A percentile compares a stretch with the other conserved stretches of the same genome.
Conservation (phyloP, 2,113 vertebrate species). For the Oryzias woworae region DNA sequence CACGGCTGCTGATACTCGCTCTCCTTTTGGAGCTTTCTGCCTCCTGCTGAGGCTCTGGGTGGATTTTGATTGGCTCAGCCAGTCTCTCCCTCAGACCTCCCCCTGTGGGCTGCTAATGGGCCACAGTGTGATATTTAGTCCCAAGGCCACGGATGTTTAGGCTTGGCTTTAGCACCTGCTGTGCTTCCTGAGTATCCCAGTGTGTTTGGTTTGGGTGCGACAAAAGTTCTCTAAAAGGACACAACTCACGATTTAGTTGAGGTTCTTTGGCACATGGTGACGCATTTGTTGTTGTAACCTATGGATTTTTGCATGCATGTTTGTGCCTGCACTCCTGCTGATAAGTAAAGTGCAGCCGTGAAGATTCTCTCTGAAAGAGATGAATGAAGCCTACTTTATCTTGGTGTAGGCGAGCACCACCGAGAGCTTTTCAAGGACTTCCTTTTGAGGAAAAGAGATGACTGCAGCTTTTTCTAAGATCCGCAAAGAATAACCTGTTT, state of each 20-base stretch:
- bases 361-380: constrained; percentile 28
- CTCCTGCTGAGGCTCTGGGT: constrained; percentile 53
- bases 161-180: constrained; percentile 46
- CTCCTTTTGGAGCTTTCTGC: constrained; percentile 18
- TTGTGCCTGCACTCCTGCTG: background rate
- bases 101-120: constrained; percentile 64
- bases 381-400: constrained; percentile 40
- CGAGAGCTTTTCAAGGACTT: constrained; percentile 47
- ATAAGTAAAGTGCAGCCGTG: constrained; percentile 18
- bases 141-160: constrained; percentile 58
- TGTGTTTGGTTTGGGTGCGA: constrained; percentile 19
- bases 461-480: constrained; percentile 6
- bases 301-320: constrained; percentile 8
- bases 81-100: constrained; percentile 46
- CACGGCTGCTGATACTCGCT: constrained; percentile 24
- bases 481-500: constrained; percentile 24
- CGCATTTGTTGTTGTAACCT: background rate
- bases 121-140: constrained; percentile 62
- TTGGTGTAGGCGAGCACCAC: constrained; percentile 2
- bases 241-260: background rate
- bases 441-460: constrained; percentile 36
- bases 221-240: background rate
- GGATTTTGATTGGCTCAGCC: constrained; percentile 57
- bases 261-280: background rate
- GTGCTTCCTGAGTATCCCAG: constrained; percentile 20